phyloP scores from a whole-genome alignment of 2,113 vertebrate species.

The Hemiprocne comata region DNA sequence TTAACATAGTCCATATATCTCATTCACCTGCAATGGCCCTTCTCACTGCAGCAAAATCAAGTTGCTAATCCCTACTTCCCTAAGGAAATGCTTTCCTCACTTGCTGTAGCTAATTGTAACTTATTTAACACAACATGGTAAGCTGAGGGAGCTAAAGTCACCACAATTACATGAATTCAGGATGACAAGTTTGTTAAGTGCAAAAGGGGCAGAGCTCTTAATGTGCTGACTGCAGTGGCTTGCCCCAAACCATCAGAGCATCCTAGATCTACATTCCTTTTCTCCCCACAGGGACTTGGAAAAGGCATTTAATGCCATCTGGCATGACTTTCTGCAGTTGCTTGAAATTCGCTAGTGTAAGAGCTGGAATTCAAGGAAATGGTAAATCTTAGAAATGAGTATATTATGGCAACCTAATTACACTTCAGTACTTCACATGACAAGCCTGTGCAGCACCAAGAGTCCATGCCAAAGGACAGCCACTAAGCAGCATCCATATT shows the following conservation, averaged over 20 bases:
- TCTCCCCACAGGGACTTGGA: background rate
- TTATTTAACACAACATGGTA: background rate
- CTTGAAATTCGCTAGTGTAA: background rate
- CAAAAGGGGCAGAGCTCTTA: background rate
- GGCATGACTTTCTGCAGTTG: background rate
- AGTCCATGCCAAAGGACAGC: background rate
- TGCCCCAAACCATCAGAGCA: background rate
- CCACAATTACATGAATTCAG: background rate
- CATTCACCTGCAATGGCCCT: background rate
- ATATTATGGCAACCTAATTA: background rate
- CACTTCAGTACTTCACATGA: background rate
- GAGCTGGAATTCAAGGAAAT: background rate
- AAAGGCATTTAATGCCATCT: background rate
- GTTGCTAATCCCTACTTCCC: background rate
- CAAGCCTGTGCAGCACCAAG: background rate
- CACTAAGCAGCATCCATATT: background rate
- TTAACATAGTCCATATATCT: background rate
- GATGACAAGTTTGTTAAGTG: background rate
- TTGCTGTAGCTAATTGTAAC: background rate
- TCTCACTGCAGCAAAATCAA: background rate
- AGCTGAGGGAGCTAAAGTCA: background rate
- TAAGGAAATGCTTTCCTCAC: background rate
- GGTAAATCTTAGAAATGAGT: background rate
- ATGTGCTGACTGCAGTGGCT: background rate
- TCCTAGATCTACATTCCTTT: background rate